Conservation (phyloP, 2,888 invertebrate species). For the Eulithis prunata region DNA sequence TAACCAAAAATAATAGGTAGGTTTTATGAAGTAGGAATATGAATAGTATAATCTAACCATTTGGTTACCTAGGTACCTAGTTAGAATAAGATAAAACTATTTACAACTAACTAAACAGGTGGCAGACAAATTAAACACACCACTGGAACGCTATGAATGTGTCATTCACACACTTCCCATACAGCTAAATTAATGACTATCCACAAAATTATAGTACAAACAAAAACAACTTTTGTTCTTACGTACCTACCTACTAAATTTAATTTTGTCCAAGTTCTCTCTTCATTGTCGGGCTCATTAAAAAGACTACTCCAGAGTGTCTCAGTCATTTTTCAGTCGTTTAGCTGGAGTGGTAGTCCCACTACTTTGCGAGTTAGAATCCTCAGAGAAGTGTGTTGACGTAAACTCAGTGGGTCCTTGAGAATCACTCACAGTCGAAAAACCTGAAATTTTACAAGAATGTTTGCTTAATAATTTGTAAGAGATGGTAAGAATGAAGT, state of each 20-base stretch:
- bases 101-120: too few relatives aligned
- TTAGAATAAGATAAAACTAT: too few relatives aligned
- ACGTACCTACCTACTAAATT: not conserved
- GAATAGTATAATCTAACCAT: too few relatives aligned
- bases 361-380: constrained; percentile 95
- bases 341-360: constrained; percentile 89
- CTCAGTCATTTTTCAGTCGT: constrained; percentile 90
- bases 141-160: not conserved
- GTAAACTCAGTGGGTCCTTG: constrained; percentile 94
- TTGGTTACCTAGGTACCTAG: too few relatives aligned
- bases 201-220: not conserved
- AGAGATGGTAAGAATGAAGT: too few relatives aligned
- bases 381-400: constrained; percentile 94
- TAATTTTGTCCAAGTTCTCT: constrained; percentile 21
- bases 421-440: constrained; percentile 95
- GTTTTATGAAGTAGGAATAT: too few relatives aligned
- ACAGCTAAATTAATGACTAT: too few relatives aligned
- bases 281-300: constrained; percentile 35
- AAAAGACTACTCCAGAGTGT: constrained; percentile 31
- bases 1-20: too few relatives aligned
- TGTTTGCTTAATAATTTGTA: too few relatives aligned
- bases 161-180: too few relatives aligned
- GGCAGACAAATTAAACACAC: too few relatives aligned
- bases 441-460: constrained; percentile 84
- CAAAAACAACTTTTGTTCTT: not conserved